These are phyloP conservation scores for Flexamia atlantica DNA, from an alignment of 2,888 invertebrate species.

Conservation along the genomic window DNA sequence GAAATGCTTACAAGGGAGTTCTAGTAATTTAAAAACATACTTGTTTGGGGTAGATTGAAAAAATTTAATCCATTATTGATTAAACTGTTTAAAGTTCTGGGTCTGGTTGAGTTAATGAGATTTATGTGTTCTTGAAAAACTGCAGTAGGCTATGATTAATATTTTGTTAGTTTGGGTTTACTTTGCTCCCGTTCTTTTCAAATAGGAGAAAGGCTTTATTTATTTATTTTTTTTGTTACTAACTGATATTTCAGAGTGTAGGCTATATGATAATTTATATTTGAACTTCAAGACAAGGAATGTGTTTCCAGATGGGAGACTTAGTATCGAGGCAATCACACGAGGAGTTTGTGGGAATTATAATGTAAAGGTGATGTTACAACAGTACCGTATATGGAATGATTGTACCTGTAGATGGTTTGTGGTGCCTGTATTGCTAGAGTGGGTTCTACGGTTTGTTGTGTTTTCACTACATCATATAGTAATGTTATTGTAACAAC, in stretches of 20 bases:
- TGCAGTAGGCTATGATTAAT: too few relatives aligned
- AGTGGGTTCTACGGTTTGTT: conserved; percentile 55
- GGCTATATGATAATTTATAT: conserved; percentile 9
- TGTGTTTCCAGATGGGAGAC: conserved; percentile 55
- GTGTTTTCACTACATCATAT: conserved; percentile 53
- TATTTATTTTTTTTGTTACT: conserved; percentile 7
- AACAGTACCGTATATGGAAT: conserved; percentile 45
- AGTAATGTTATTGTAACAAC: conserved; percentile 51
- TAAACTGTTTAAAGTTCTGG: too few relatives aligned
- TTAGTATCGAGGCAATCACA: conserved; percentile 40
- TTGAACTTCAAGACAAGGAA: conserved; percentile 16
- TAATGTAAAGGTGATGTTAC: conserved; percentile 53
- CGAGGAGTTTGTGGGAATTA: conserved; percentile 44
- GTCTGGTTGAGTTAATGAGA: too few relatives aligned
- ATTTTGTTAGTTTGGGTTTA: too few relatives aligned
- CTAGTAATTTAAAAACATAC: too few relatives aligned
- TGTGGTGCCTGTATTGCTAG: conserved; percentile 59
- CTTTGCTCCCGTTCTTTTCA: neutral
- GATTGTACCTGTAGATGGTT: conserved; percentile 54
- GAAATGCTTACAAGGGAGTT: too few relatives aligned
- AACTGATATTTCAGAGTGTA: conserved; percentile 17
- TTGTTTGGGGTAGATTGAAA: too few relatives aligned
- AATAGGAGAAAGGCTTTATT: neutral
- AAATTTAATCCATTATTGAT: too few relatives aligned
- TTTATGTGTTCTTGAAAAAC: too few relatives aligned